phyloP scores from a whole-genome alignment of 2,113 vertebrate species.

The Chamaea fasciata region DNA sequence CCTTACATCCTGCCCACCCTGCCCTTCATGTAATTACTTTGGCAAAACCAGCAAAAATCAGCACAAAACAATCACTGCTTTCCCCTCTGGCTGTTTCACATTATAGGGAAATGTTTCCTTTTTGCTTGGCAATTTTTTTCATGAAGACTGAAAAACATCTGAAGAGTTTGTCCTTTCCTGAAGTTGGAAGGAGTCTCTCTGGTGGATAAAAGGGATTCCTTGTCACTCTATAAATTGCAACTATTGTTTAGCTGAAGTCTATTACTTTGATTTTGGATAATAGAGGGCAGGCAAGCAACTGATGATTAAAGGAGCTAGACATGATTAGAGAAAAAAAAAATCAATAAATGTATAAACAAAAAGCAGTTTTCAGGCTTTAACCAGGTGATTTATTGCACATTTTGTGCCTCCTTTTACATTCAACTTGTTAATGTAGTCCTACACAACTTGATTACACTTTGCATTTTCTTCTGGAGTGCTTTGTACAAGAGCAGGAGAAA shows the following conservation, averaged over 20 bases:
- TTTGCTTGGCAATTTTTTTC: background rate
- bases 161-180: background rate
- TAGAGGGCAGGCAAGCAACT: constrained; percentile 24
- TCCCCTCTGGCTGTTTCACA: background rate
- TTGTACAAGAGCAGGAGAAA: background rate
- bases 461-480: background rate
- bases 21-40: background rate
- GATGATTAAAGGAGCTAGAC: constrained; percentile 35
- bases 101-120: background rate
- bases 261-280: constrained; percentile 50
- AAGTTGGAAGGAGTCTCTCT: background rate
- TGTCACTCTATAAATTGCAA: constrained; percentile 1
- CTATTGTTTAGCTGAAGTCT: constrained; percentile 57
- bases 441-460: background rate
- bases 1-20: background rate
- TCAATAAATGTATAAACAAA: constrained; percentile 62
- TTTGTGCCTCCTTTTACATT: constrained; percentile 31
- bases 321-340: constrained; percentile 50
- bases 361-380: constrained; percentile 34
- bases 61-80: background rate
- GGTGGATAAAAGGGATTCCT: background rate
- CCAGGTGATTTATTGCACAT: constrained; percentile 9
- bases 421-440: background rate
- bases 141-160: background rate
- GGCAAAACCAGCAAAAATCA: background rate